Conservation (phyloP, 1,140 invertebrate genomes). For the Bombus impatiens region DNA sequence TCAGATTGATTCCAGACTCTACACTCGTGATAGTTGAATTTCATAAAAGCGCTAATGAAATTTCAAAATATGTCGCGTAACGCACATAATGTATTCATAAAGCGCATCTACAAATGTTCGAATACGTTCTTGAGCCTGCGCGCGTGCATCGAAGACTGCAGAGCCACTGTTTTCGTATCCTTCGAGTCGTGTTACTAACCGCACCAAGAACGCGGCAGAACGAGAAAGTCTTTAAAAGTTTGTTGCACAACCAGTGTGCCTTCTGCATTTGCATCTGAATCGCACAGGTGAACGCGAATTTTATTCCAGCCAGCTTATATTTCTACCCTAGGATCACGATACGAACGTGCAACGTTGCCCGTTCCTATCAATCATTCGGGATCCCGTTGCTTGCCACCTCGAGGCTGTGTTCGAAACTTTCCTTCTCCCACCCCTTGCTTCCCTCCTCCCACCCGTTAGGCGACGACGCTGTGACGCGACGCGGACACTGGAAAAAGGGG, state of each 20-base stretch:
- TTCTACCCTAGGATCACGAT: constrained; percentile 47
- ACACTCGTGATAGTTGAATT: background rate
- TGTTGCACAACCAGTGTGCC: constrained; percentile 36
- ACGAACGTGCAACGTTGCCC: constrained; percentile 50
- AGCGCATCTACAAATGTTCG: background rate
- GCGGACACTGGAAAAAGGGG: constrained; percentile 16
- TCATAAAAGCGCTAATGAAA: background rate
- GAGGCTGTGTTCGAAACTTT: constrained; percentile 60
- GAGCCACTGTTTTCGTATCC: background rate
- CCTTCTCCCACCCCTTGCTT: background rate
- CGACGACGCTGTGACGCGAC: background rate
- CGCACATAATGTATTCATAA: background rate
- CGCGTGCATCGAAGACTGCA: background rate
- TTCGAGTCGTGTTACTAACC: background rate
- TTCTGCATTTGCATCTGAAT: constrained; percentile 63
- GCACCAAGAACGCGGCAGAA: background rate
- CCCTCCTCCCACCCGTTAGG: background rate
- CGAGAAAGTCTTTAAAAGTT: constrained; percentile 13
- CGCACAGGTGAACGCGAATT: constrained; percentile 20
- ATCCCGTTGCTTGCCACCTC: constrained; percentile 57
- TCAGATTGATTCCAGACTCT: no score
- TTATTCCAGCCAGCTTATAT: constrained; percentile 27
- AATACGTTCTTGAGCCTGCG: background rate
- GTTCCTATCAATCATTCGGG: constrained; percentile 63
- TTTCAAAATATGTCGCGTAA: background rate